phyloP scores from a whole-genome alignment of 2,113 vertebrate genomes.

The Antigone vipio region DNA sequence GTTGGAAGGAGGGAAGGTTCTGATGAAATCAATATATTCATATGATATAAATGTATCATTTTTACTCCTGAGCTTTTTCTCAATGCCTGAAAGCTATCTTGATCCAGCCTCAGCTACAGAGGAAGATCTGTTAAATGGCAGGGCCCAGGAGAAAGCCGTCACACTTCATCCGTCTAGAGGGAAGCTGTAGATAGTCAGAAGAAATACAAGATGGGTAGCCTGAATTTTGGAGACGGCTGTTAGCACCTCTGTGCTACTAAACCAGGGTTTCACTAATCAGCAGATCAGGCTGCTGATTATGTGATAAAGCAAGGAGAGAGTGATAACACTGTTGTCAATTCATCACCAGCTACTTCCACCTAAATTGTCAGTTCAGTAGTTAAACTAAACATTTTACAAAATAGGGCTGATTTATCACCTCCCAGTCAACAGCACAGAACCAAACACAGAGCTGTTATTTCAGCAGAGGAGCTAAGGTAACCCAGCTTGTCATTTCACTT shows the following conservation, averaged over 20 bases:
- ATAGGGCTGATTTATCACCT: conserved; percentile 10
- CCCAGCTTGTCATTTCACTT: neutral
- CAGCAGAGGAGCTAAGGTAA: neutral
- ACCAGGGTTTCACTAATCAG: neutral
- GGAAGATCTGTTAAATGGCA: neutral
- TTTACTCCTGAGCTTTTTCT: neutral
- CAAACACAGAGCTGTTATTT: neutral
- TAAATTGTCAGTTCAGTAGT: neutral
- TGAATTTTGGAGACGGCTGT: neutral
- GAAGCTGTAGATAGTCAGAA: neutral
- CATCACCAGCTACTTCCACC: conserved; percentile 16
- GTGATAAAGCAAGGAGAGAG: conserved; percentile 2
- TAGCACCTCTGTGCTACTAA: neutral
- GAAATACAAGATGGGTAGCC: neutral
- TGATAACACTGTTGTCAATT: neutral
- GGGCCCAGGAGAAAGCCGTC: neutral
- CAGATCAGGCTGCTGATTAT: neutral
- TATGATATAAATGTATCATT: neutral
- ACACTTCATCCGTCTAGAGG: neutral
- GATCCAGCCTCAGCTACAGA: neutral
- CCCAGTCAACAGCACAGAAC: neutral
- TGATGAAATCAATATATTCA: neutral
- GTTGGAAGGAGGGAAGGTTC: neutral
- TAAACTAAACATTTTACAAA: conserved; percentile 34
- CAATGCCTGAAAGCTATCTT: neutral